A percentile compares a stretch with the other conserved stretches of the same genome.
phyloP scores from a whole-genome alignment of 2,888 invertebrate genomes.

The Hymenopus coronatus region DNA sequence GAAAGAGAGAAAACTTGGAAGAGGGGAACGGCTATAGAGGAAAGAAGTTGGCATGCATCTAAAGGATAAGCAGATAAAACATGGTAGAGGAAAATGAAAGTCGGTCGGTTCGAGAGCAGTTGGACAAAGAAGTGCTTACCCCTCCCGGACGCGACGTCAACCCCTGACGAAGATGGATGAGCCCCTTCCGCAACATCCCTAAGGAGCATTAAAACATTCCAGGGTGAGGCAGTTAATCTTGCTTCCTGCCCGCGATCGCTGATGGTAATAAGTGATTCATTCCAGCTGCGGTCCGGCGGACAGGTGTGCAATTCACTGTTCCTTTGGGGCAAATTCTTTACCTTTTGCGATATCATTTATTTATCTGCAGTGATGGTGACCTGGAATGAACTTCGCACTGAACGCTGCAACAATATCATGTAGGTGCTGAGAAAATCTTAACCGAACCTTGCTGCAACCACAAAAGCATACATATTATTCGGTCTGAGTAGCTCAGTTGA shows the following conservation, averaged over 20 bases:
- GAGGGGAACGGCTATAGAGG: too few relatives aligned
- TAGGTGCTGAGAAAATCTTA: too few relatives aligned
- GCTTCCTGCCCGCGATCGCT: background rate
- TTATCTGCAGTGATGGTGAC: background rate
- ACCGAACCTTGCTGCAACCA: too few relatives aligned
- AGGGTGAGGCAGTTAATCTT: background rate
- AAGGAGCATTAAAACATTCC: conserved; percentile 23
- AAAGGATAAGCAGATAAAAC: too few relatives aligned
- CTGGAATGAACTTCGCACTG: background rate
- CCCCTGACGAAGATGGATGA: conserved; percentile 22
- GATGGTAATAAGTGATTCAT: background rate
- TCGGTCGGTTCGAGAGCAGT: background rate
- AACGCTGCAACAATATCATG: too few relatives aligned
- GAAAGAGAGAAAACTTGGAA: too few relatives aligned
- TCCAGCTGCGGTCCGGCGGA: too few relatives aligned
- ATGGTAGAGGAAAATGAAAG: background rate
- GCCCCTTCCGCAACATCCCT: background rate
- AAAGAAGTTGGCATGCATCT: too few relatives aligned
- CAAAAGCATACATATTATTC: too few relatives aligned
- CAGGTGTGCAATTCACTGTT: background rate
- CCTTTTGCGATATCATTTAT: background rate
- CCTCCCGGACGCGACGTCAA: background rate
- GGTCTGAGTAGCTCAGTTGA: too few relatives aligned
- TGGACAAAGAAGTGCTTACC: background rate
- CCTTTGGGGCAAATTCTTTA: background rate